These are phyloP conservation scores for Caenorhabditis sp. DNA, from an alignment of 2,888 invertebrate species.

Conservation along the genomic window DNA sequence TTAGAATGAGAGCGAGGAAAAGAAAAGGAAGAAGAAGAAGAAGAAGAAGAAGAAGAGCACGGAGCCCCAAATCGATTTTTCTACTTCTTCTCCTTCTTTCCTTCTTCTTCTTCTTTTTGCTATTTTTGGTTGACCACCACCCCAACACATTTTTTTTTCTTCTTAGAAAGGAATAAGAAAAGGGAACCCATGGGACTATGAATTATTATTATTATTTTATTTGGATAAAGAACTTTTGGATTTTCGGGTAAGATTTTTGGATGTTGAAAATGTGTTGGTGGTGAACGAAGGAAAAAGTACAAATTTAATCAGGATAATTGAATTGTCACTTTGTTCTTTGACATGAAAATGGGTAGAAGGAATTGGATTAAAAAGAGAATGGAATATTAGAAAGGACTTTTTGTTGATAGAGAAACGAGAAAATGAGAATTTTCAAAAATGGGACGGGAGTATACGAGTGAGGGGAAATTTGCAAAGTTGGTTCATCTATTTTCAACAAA, in stretches of 20 bases:
- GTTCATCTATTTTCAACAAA: no score
- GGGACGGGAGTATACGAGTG: no score
- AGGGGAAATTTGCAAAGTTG: no score
- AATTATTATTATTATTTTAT: constrained; percentile 17
- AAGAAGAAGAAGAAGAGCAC: not conserved
- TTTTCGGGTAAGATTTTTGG: not conserved
- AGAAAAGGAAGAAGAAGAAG: constrained; percentile 7
- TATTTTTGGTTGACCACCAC: not conserved
- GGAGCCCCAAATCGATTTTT: not conserved
- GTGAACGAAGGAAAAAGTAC: not conserved
- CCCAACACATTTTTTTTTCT: not conserved
- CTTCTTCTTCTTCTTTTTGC: constrained; percentile 3
- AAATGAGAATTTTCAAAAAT: no score
- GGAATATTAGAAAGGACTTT: no score
- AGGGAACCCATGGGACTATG: constrained; percentile 26
- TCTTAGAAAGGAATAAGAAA: not conserved
- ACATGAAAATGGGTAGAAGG: no score
- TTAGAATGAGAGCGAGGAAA: constrained; percentile 10
- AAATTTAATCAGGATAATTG: no score
- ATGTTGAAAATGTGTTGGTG: not conserved
- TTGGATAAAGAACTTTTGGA: not conserved
- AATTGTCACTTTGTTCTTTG: no score
- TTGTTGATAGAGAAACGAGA: no score
- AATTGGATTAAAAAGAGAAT: no score
- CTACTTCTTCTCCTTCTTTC: constrained; percentile 1